phyloP scores from a whole-genome alignment of 2,888 invertebrate genomes.

The Plebejus argus region DNA sequence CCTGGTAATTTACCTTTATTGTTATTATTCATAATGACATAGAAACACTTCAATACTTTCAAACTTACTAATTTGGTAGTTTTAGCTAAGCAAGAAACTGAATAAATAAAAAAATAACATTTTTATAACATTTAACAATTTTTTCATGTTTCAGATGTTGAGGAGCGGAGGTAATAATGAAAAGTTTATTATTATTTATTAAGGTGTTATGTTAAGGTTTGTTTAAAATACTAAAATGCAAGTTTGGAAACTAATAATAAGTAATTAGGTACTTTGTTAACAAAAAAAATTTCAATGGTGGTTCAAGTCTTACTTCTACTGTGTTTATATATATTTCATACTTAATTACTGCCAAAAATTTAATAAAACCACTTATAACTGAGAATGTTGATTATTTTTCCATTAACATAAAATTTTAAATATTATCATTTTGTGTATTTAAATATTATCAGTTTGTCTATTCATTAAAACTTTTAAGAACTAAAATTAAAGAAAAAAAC shows the following conservation, averaged over 20 bases:
- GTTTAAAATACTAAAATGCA: conserved; percentile 7
- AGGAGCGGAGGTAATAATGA: conserved; percentile 65
- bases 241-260: background rate
- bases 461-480: no score
- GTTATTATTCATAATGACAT: no score
- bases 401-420: background rate
- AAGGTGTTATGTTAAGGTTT: conserved; percentile 33
- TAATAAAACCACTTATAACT: conserved; percentile 19
- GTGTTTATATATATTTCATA: background rate
- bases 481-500: background rate
- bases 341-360: background rate
- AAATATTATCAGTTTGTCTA: no score
- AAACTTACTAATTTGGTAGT: no score
- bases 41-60: no score
- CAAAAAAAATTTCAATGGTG: background rate
- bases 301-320: background rate
- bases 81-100: no score
- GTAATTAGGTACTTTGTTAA: background rate
- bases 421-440: no score
- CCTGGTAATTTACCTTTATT: no score
- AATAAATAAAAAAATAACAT: no score
- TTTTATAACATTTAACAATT: no score
- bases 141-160: conserved; percentile 67
- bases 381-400: background rate
- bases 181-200: conserved; percentile 39